These are phyloP conservation scores for Caranx ignobilis DNA, from an alignment of 2,113 vertebrate genomes.

Conservation along the genomic window DNA sequence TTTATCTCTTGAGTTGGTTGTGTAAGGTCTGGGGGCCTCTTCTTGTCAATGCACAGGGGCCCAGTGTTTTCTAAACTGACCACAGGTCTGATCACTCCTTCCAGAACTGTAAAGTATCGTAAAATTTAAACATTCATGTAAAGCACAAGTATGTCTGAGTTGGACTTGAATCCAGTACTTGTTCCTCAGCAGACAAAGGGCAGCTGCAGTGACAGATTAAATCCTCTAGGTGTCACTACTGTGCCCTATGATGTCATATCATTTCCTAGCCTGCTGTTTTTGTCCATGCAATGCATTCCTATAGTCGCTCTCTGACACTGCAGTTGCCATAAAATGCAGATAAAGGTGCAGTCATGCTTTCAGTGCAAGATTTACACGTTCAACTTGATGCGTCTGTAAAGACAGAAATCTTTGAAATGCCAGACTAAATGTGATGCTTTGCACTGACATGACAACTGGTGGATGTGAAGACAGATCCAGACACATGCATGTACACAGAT, in stretches of 20 bases:
- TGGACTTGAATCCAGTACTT: neutral
- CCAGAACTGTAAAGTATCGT: neutral
- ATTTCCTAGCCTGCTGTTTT: conserved; percentile 55
- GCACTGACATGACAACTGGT: neutral
- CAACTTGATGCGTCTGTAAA: neutral
- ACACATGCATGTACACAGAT: neutral
- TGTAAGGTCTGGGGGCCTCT: neutral
- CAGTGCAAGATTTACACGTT: neutral
- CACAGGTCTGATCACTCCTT: neutral
- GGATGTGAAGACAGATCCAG: conserved; percentile 1
- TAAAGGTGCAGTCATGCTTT: conserved; percentile 5
- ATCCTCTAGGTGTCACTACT: conserved; percentile 75
- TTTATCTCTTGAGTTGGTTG: neutral
- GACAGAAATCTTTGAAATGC: neutral
- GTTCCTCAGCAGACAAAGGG: conserved; percentile 48
- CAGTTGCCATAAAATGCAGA: conserved; percentile 28
- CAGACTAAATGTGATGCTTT: conserved; percentile 3
- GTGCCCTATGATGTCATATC: conserved; percentile 71
- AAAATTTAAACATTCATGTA: neutral
- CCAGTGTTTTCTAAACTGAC: neutral
- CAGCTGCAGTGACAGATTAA: conserved; percentile 46
- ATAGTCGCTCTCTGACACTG: conserved; percentile 55
- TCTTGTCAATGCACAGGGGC: neutral
- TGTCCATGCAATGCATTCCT: conserved; percentile 49
- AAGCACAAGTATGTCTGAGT: neutral